Percentiles rank a stretch among this genome's conserved stretches.
phyloP scores from a whole-genome alignment of 2,797 vertebrate genomes.

The Pseudochirops corinnae region DNA sequence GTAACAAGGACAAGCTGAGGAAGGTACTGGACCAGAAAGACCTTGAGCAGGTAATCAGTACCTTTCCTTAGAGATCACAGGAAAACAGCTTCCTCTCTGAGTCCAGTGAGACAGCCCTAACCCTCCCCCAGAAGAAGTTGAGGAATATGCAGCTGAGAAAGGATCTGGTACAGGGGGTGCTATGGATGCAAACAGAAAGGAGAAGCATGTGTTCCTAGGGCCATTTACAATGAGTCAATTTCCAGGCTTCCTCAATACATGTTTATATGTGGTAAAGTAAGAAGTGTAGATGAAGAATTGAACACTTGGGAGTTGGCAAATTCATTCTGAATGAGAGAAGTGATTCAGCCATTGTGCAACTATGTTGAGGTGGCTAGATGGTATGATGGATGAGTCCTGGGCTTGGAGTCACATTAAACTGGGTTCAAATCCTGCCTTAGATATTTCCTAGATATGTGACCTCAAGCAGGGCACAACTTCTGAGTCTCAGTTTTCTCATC shows the following conservation, averaged over 20 bases:
- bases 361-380: not conserved
- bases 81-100: not conserved
- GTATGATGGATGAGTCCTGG: not conserved
- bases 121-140: not conserved
- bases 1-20: not conserved
- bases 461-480: not conserved
- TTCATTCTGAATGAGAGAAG: not conserved
- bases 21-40: not conserved
- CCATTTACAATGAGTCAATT: not conserved
- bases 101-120: not conserved
- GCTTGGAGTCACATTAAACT: not conserved
- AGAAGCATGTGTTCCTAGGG: not conserved
- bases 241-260: not conserved
- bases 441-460: not conserved
- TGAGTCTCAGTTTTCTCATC: not conserved
- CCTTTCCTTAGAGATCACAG: not conserved
- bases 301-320: not conserved
- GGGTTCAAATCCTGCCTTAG: not conserved
- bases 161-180: not conserved
- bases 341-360: not conserved
- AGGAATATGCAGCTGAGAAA: not conserved
- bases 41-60: not conserved
- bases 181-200: not conserved
- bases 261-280: not conserved
- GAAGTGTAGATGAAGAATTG: not conserved